Evolutionary conservation across 1,140 invertebrate species (phyloP).

Genomic region (Papilio polytes): DNA sequence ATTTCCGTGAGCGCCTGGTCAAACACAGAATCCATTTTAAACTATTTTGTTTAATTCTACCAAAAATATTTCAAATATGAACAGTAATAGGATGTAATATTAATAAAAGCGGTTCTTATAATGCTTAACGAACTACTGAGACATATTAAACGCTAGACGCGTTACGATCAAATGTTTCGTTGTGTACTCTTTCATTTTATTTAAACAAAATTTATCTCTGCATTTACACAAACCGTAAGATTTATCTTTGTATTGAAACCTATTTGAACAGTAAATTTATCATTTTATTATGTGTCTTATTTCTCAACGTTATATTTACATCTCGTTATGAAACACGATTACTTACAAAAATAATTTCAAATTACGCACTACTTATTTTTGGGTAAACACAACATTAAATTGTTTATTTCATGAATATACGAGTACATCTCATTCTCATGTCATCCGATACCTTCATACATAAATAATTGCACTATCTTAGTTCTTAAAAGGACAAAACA

Average conservation of each 20-base stretch:
- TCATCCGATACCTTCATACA: too few species aligned
- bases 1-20: constrained; percentile 61
- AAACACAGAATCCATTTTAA: constrained; percentile 52
- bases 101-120: background rate
- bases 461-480: background rate
- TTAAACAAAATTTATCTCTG: constrained; percentile 25
- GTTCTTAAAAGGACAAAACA: background rate
- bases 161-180: constrained; percentile 1
- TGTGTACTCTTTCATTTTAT: background rate
- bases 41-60: background rate
- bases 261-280: constrained; percentile 29
- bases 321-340: background rate
- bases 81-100: background rate
- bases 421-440: too few species aligned
- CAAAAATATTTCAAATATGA: background rate
- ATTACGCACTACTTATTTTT: background rate
- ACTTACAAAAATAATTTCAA: background rate
- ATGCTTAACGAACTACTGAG: background rate
- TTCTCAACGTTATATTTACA: background rate
- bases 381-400: too few species aligned
- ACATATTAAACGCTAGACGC: background rate
- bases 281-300: background rate
- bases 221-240: constrained; percentile 31
- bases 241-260: constrained; percentile 11
- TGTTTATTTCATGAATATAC: too few species aligned